Evolutionary conservation across 2,797 vertebrate species (phyloP).

Genomic region (Thalassophryne amazonica): DNA sequence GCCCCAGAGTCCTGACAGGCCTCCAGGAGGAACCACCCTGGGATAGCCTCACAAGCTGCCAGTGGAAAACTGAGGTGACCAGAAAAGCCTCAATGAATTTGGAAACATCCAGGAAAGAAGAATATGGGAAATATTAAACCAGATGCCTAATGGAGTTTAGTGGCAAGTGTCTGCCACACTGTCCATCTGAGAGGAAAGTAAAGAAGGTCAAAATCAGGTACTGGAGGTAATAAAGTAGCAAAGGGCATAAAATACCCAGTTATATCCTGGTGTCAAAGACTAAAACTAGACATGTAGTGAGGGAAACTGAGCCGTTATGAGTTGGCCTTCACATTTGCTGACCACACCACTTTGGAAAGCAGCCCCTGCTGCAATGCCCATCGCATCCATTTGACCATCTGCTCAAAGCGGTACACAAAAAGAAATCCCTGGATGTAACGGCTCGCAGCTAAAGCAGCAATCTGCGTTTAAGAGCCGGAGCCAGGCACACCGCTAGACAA

Average conservation of each 20-base stretch:
- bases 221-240: slow-evolving; percentile 15
- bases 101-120: slow-evolving; percentile 78
- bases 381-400: slow-evolving; percentile 47
- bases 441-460: slow-evolving; percentile 61
- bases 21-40: slow-evolving; percentile 83
- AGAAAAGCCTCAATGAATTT: slow-evolving; percentile 86
- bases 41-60: slow-evolving; percentile 82
- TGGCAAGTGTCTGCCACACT: slow-evolving; percentile 81
- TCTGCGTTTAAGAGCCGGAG: slow-evolving; percentile 69
- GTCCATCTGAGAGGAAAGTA: slow-evolving; percentile 60
- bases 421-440: slow-evolving; percentile 65
- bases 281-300: slow-evolving; percentile 31
- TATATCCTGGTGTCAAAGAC: neutral
- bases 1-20: slow-evolving; percentile 75
- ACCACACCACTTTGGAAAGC: slow-evolving; percentile 54
- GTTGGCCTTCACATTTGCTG: slow-evolving; percentile 51
- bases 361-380: slow-evolving; percentile 30
- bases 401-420: slow-evolving; percentile 56
- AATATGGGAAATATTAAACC: slow-evolving; percentile 82
- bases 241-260: neutral
- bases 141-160: slow-evolving; percentile 84
- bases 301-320: slow-evolving; percentile 33
- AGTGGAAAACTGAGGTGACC: slow-evolving; percentile 86
- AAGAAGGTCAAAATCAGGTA: slow-evolving; percentile 48
- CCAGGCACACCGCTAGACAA: slow-evolving; percentile 59